Base-by-base conservation (phyloP, 2,113 vertebrate species). In the Colistium nudipinnis region DNA sequence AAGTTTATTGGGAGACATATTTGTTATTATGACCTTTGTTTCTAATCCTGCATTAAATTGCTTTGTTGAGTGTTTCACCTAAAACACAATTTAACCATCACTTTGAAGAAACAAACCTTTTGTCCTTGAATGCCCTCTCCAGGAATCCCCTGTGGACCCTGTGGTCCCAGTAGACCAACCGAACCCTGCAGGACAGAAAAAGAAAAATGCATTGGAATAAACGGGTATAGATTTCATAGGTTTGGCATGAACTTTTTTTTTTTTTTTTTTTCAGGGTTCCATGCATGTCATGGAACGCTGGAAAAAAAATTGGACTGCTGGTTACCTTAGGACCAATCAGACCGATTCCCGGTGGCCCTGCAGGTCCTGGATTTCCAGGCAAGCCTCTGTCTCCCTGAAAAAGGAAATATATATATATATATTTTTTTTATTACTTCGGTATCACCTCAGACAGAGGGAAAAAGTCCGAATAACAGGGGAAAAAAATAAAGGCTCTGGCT, bases 341-440 rank as follows among this genome's bases (percentile, higher is more conserved):
- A 76, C 93, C 94, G 0, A 61, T 30, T 38, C 96, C 95, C 14
- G 62, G 70, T 31, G 90, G 90, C 1, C 94, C 95, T 0, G 70
- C 43, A 1, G 75, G 92, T 4, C 96, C 95, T 25, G 88, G 82
- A 19, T 60, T 63, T 7, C 95, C 95, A 77, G 71, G 80, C 1
- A 86, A 38, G 0, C 95, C 95, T 52, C 31, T 74, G 31, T 96
- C 93, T 66, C 95, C 95, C 95, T 96, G 73, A 70, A 25, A 60
- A 2, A 62, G 30, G 27, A 33, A 36, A 62, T 28, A 53, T 7
- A 43, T 24, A 33, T 0, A 27, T 7, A 24, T 5, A 12, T 33
- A 2, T 44, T 25, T 44, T 25, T 54, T 3, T 39, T 6, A 28
- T 10, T 16, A 56, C 9, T 2, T 36, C 6, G 5, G 14, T 8